These are phyloP conservation scores for Chamaetylas fuelleborni DNA, from an alignment of 2,113 vertebrate genomes.

Conservation along the genomic window DNA sequence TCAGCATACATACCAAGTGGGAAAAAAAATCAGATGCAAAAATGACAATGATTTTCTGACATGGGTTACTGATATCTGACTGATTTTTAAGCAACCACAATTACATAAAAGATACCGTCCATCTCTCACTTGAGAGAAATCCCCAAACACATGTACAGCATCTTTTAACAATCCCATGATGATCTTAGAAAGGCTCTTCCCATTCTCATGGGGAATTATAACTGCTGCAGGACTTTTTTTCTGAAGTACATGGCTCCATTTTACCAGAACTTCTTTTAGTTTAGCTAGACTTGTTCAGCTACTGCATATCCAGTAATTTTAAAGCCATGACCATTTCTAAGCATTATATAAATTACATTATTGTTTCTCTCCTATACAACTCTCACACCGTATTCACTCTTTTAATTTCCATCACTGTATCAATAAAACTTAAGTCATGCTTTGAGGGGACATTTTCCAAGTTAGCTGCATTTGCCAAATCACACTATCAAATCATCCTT, in stretches of 20 bases:
- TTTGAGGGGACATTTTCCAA: not conserved
- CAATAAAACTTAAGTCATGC: not conserved
- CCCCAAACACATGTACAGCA: not conserved
- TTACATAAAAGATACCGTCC: not conserved
- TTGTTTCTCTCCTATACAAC: not conserved
- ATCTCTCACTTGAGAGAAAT: not conserved
- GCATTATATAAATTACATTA: not conserved
- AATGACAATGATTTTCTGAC: not conserved
- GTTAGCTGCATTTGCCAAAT: not conserved
- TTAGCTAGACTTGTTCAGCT: not conserved
- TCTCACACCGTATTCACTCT: not conserved
- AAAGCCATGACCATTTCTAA: not conserved
- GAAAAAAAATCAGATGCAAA: not conserved
- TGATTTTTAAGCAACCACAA: not conserved
- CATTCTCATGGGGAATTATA: not conserved
- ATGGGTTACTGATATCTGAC: not conserved
- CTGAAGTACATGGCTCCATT: not conserved
- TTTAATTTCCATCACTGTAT: not conserved
- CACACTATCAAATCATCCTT: fast-evolving
- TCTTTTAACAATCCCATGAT: not conserved
- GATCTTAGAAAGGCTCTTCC: not conserved
- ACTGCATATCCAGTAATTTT: not conserved
- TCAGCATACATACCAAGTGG: not conserved
- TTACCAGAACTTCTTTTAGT: not conserved
- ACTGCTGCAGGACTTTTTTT: not conserved